Base-by-base conservation (phyloP, 2,113 vertebrate species). In the Lophius piscatorius region DNA sequence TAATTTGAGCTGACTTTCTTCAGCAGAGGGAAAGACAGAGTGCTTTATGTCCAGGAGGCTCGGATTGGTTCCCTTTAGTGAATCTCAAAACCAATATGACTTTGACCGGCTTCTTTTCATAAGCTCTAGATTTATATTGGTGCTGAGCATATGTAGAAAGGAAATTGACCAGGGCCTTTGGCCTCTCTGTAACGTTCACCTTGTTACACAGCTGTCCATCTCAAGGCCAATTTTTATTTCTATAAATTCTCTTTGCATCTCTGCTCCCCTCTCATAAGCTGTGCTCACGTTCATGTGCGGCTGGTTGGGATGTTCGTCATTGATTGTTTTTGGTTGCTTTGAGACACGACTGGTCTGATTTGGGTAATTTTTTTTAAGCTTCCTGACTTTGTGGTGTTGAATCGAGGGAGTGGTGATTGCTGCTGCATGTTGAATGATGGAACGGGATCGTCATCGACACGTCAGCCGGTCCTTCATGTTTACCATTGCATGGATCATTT, bases 251-350 rank as follows among this genome's bases (percentile, higher is more conserved):
- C 23, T 51, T 48, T 49, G 44, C 65, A 58, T 70, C 63, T 50
- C 16, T 10, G 69, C 39, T 39, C 24, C 23, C 60, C 49, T 65
- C 44, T 60, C 49, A 26, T 20, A 54, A 26, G 22, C 40, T 38
- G 36, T 1, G 1, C 56, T 70, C 21, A 1, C 57, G 74, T 79
- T 85, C 56, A 75, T 68, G 78, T 62, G 40, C 1, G 44, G 29
- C 44, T 73, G 65, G 33, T 81, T 77, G 1, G 56, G 26, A 79
- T 85, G 74, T 80, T 73, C 77, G 63, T 79, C 84, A 83, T 65
- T 42, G 52, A 65, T 70, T 74, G 74, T 79, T 82, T 78, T 80
- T 66, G 60, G 72, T 73, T 79, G 66, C 47, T 50, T 45, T 51
- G 9, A 69, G 62, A 50, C 64, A 28, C 6, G 33, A 60, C 70